A percentile compares a stretch with the other conserved stretches of the same genome.
Evolutionary conservation across 2,113 vertebrate species (phyloP).

Genomic region (Macquaria australasica): DNA sequence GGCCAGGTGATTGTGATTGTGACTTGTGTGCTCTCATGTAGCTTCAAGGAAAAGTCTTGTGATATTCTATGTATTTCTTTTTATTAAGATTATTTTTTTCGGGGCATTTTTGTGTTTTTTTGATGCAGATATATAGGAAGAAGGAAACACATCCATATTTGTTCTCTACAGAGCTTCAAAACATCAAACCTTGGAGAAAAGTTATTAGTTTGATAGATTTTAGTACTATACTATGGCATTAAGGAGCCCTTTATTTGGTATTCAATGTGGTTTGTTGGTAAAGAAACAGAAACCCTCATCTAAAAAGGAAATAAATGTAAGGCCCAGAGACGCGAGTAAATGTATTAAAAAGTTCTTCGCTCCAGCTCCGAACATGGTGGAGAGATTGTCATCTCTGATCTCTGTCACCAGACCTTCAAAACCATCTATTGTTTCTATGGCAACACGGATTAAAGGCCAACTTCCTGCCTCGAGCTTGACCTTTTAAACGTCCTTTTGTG

Average conservation of each 20-base stretch:
- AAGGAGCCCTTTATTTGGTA: not conserved
- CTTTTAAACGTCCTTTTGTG: slow-evolving; percentile 72
- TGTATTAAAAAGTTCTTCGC: not conserved
- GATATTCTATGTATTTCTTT: not conserved
- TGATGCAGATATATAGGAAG: not conserved
- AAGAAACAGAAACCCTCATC: not conserved
- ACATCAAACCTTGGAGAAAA: not conserved
- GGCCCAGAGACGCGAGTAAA: not conserved
- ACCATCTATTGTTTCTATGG: slow-evolving; percentile 57
- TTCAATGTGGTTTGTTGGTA: not conserved
- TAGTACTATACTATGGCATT: too few relatives aligned
- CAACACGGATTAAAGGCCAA: slow-evolving; percentile 71
- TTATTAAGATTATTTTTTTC: too few relatives aligned
- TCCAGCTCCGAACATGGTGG: slow-evolving; percentile 16
- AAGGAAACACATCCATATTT: not conserved
- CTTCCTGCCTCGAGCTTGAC: slow-evolving; percentile 61
- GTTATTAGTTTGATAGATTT: not conserved
- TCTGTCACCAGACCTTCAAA: slow-evolving; percentile 63
- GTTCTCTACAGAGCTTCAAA: not conserved
- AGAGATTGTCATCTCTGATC: slow-evolving; percentile 59
- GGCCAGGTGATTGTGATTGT: slow-evolving; percentile 7
- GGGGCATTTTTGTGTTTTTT: too few relatives aligned
- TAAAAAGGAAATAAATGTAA: not conserved
- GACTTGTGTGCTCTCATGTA: slow-evolving; percentile 11
- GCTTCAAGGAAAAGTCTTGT: not conserved